These are phyloP conservation scores for Aleiodes alternator DNA, from an alignment of 2,888 invertebrate genomes.

Conservation along the genomic window DNA sequence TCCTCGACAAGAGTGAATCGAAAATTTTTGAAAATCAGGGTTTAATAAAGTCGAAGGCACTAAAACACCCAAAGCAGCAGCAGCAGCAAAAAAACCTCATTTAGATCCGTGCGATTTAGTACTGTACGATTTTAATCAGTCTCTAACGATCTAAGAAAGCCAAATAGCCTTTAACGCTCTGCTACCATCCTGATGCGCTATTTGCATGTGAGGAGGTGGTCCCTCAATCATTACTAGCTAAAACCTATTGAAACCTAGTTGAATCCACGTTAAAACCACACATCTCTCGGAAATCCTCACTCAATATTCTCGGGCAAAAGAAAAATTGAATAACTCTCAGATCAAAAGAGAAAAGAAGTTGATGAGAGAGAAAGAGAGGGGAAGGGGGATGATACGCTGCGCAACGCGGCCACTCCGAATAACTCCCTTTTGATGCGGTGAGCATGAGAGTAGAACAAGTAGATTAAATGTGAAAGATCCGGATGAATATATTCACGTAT, in stretches of 20 bases:
- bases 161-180: constrained; percentile 58
- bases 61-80: no score
- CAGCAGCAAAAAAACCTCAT: no score
- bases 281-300: constrained; percentile 52
- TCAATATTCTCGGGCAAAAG: constrained; percentile 4
- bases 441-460: constrained; percentile 65
- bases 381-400: constrained; percentile 72
- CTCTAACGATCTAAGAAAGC: constrained; percentile 22
- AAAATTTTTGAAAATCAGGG: constrained; percentile 11
- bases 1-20: constrained; percentile 7
- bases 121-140: not conserved
- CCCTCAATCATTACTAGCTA: constrained; percentile 23
- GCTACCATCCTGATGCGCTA: constrained; percentile 70
- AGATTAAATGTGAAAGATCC: not conserved
- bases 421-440: constrained; percentile 73
- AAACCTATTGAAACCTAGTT: not conserved
- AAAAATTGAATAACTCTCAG: no score
- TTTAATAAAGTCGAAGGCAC: not conserved
- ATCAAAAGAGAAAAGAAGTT: not conserved
- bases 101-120: not conserved
- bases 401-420: constrained; percentile 75
- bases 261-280: constrained; percentile 4
- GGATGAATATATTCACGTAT: not conserved
- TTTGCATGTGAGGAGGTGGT: constrained; percentile 68
- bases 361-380: not conserved